Evolutionary conservation across 1,140 invertebrate species (phyloP).

Genomic region (Drosophila fuyamai): DNA sequence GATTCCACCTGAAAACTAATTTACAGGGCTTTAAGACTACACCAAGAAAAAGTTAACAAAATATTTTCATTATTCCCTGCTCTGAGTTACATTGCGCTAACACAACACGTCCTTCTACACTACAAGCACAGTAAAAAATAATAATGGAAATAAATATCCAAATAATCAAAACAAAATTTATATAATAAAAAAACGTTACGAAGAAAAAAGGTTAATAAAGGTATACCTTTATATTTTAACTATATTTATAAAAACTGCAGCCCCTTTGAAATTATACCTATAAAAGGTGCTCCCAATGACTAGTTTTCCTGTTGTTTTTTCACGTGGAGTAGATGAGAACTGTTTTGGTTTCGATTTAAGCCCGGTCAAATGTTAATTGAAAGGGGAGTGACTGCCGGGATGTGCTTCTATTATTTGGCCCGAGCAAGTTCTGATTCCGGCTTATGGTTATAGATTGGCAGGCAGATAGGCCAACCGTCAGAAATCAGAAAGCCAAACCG

Average conservation of each 20-base stretch:
- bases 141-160: too few species aligned
- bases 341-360: slow-evolving; percentile 39
- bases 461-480: slow-evolving; percentile 19
- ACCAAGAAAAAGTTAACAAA: slow-evolving; percentile 5
- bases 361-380: slow-evolving; percentile 70
- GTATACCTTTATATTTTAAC: too few species aligned
- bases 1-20: slow-evolving; percentile 51
- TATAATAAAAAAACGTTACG: not conserved
- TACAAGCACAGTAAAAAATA: too few species aligned
- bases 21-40: slow-evolving; percentile 26
- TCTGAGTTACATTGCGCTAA: too few species aligned
- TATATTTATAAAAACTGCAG: too few species aligned
- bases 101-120: too few species aligned
- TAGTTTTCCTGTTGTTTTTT: not conserved
- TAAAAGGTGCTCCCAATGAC: too few species aligned
- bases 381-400: slow-evolving; percentile 25
- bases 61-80: too few species aligned
- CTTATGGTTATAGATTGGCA: slow-evolving; percentile 64
- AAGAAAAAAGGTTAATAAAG: too few species aligned
- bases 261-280: not conserved
- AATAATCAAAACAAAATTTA: not conserved
- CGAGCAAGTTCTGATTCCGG: slow-evolving; percentile 19
- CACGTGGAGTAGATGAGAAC: not conserved
- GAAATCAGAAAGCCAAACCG: slow-evolving; percentile 57
- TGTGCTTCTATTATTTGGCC: slow-evolving; percentile 52